These are phyloP conservation scores for Glyptemys insculpta DNA, from an alignment of 2,797 vertebrate species.

Conservation along the genomic window DNA sequence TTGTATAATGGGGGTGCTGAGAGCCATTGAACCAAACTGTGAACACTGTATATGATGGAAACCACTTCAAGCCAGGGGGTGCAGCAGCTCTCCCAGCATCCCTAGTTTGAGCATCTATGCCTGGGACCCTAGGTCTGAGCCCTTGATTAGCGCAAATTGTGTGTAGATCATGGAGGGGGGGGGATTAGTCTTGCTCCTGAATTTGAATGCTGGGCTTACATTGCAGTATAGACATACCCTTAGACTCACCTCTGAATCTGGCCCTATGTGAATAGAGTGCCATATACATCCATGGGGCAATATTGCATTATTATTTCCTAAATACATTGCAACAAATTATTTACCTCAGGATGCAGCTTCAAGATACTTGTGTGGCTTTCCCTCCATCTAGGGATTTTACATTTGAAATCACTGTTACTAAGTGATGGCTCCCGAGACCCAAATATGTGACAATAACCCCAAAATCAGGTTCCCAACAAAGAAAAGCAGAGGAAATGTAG, in stretches of 20 bases:
- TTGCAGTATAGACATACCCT: background rate
- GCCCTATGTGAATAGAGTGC: background rate
- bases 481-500: background rate
- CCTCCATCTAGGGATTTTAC: background rate
- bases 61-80: too few species aligned
- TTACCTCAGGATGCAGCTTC: accelerated
- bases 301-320: background rate
- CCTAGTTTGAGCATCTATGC: too few species aligned
- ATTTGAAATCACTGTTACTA: background rate
- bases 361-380: accelerated
- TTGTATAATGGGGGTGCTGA: too few species aligned
- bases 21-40: too few species aligned
- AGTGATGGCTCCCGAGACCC: accelerated
- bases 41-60: too few species aligned
- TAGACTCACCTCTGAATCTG: background rate
- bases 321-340: background rate
- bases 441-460: background rate
- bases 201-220: background rate
- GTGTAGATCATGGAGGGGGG: background rate
- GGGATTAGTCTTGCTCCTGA: background rate
- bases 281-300: background rate
- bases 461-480: background rate
- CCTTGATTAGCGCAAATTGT: background rate
- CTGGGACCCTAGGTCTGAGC: background rate
- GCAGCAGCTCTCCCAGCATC: too few species aligned